Base-by-base conservation (phyloP, 1,140 invertebrate species). In the Olivierus martensii region DNA sequence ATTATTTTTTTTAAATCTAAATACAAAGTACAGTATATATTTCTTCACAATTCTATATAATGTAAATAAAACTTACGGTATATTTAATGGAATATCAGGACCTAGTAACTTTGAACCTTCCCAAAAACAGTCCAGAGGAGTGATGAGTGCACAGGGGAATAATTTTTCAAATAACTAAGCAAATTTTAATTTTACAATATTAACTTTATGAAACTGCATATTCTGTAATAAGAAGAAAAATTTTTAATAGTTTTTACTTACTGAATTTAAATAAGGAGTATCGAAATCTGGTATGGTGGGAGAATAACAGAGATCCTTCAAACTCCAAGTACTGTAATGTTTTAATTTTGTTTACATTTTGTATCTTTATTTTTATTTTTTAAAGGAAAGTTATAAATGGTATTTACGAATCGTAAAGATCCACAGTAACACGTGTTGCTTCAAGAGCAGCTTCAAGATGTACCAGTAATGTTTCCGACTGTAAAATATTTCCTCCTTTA, bases 91-190 rank as follows among this genome's bases (percentile, higher is more conserved):
- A 69, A 79, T 79, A 59, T 88, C 82, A 3, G 92, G 89, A 52
- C 91, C 92, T 35, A 97, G 71, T 11, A 98, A 75, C 73, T 95
- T 93, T 43, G 91, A 85, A 34, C 94, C 95, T 76, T 99, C 95
- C 94, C 95, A 99, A 73, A 99, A 99, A 69, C 95, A 99, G 68
- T 99, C 95, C 50, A 98, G 74, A 3, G 94, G 94, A 10, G 93
- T 97, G 54, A 95, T 89, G 58, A 98, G 93, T 53, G 89, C 81
- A 73, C 95, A 99, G 0, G 95, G 94, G 61, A 93, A 83, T 59
- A 99, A 78, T 64, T 81, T 82, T 63, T 91, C 85, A 66, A 97
- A 84, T 56, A 92, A 89, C 73, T 89, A 78, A 6, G 28, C 4
- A 28, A 28, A 28, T 6, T 6, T 28, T 28, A 28, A 28, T 28